Evolutionary conservation across 2,797 vertebrate genomes (phyloP).

Genomic region (Parauchenoglanis ngamensis): DNA sequence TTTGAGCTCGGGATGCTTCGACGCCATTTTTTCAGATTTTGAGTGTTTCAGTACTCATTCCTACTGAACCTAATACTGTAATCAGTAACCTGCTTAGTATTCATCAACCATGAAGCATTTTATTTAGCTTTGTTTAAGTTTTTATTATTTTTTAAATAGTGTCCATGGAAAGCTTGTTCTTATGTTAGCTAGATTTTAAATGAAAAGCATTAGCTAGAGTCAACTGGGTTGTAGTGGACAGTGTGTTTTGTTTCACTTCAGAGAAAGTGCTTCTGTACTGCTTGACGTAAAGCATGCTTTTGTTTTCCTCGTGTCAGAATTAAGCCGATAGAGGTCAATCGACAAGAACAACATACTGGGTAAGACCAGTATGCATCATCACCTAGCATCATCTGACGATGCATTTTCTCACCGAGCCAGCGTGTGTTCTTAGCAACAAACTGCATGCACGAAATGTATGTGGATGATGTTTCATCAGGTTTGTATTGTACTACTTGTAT

Average conservation of each 20-base stretch:
- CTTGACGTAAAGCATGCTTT: neutral
- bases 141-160: neutral
- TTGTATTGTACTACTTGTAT: neutral
- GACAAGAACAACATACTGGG: neutral
- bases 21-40: neutral
- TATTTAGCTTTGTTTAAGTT: neutral
- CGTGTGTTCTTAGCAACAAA: neutral
- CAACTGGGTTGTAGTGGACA: neutral
- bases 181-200: neutral
- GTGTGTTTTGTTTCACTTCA: neutral
- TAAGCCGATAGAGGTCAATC: neutral
- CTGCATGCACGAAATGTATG: no score
- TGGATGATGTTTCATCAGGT: neutral
- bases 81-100: neutral
- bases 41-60: neutral
- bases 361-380: neutral
- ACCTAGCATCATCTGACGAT: neutral
- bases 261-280: neutral
- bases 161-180: neutral
- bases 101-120: neutral
- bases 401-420: no score
- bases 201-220: neutral
- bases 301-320: neutral
- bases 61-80: neutral
- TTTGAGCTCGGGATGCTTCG: constrained; percentile 20